A percentile compares a stretch with the other conserved stretches of the same genome.
phyloP scores from a whole-genome alignment of 1,140 invertebrate genomes.

The Anastrepha obliqua region DNA sequence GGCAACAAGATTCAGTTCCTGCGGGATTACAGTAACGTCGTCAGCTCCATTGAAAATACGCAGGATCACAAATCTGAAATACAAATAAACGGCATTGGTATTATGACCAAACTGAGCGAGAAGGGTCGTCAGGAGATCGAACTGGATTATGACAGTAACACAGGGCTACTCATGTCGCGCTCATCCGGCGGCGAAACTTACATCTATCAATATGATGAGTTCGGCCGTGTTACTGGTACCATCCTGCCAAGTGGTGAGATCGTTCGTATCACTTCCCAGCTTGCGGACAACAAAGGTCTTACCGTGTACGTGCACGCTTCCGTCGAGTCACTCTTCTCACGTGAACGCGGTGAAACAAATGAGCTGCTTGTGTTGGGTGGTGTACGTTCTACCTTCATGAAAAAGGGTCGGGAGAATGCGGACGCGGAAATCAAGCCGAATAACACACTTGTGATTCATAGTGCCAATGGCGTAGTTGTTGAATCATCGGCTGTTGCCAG shows the following conservation, averaged over 20 bases:
- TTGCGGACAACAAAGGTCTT: slow-evolving; percentile 84
- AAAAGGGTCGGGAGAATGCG: slow-evolving; percentile 80
- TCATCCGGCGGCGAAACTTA: slow-evolving; percentile 89
- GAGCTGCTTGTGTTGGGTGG: slow-evolving; percentile 78
- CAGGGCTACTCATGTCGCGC: slow-evolving; percentile 86
- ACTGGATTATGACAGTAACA: slow-evolving; percentile 88
- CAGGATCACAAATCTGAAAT: slow-evolving; percentile 93
- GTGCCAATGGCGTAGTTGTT: slow-evolving; percentile 82
- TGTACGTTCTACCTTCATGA: slow-evolving; percentile 77
- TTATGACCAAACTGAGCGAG: slow-evolving; percentile 87
- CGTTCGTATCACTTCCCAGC: slow-evolving; percentile 83
- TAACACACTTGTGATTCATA: slow-evolving; percentile 83
- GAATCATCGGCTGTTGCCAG: slow-evolving; percentile 86
- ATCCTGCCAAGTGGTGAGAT: slow-evolving; percentile 93
- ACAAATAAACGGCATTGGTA: slow-evolving; percentile 90
- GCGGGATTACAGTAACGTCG: slow-evolving; percentile 91
- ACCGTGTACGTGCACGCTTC: slow-evolving; percentile 80
- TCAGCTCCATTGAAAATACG: slow-evolving; percentile 94
- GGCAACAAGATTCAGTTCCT: slow-evolving; percentile 95
- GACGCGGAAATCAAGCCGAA: slow-evolving; percentile 86
- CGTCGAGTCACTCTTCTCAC: slow-evolving; percentile 70
- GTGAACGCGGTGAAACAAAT: slow-evolving; percentile 72
- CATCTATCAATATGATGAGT: slow-evolving; percentile 91
- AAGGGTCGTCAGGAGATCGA: slow-evolving; percentile 88
- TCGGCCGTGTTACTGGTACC: slow-evolving; percentile 88